Percentiles rank a stretch among this genome's conserved stretches.
Conservation (phyloP, 2,797 vertebrate genomes). For the Hyperoplus lanceolatus region DNA sequence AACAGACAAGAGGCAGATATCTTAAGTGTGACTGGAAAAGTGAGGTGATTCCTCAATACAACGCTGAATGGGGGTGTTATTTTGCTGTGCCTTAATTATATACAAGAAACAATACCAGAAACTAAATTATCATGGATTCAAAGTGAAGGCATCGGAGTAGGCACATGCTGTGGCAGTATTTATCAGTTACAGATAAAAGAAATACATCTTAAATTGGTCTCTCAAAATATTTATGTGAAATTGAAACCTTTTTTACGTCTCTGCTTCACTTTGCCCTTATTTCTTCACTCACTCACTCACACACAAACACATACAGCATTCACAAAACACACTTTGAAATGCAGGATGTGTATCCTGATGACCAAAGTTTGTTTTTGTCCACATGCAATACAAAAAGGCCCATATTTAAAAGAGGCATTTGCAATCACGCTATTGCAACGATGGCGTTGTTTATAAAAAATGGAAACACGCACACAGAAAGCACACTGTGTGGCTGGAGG, state of each 20-base stretch:
- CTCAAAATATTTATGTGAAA: constrained; percentile 67
- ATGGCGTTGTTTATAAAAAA: constrained; percentile 77
- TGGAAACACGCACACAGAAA: constrained; percentile 62
- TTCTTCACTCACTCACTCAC: constrained; percentile 20
- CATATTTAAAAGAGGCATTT: constrained; percentile 68
- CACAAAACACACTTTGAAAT: constrained; percentile 69
- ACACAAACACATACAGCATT: constrained; percentile 62
- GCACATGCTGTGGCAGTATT: constrained; percentile 8
- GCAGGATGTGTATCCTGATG: constrained; percentile 69
- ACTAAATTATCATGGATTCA: constrained; percentile 16
- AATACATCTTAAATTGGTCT: constrained; percentile 32
- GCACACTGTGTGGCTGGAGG: constrained; percentile 43
- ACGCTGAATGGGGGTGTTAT: constrained; percentile 19
- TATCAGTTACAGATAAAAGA: constrained; percentile 20
- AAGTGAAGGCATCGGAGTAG: not conserved
- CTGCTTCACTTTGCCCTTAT: constrained; percentile 21
- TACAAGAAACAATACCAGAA: not conserved
- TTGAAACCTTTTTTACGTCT: constrained; percentile 57
- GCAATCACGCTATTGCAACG: constrained; percentile 61
- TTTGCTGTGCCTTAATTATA: not conserved
- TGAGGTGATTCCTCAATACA: constrained; percentile 34
- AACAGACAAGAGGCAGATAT: constrained; percentile 54
- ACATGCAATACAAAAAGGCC: constrained; percentile 59
- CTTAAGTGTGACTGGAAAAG: constrained; percentile 47
- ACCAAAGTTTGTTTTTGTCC: constrained; percentile 70